Base-by-base conservation (phyloP, 92 coral and sea anemone species). In the Porites lobata region DNA sequence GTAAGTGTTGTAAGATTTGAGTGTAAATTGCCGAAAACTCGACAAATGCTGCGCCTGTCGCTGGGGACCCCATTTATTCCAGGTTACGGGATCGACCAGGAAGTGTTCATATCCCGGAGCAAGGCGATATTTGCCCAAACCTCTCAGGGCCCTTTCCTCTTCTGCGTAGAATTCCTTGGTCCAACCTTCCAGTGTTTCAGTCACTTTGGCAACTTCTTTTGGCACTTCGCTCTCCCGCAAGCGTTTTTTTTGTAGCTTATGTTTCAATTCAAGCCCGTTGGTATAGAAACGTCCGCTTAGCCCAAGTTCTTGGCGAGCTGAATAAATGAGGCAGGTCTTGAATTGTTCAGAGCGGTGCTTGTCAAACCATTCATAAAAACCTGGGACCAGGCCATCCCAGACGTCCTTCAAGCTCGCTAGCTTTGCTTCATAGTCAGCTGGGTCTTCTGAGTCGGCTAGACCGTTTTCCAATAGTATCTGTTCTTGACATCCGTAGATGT, bases 61-160 rank as follows among this genome's bases (percentile, higher is more conserved):
- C 3, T 75, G 87, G 10, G 91, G 91, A 38, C 93, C 91, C 87
- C 83, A 79, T 12, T 67, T 50, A 65, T 90, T 90, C 92, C 92
- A 82, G 10, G 53, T 88, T 1, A 75, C 76, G 50, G 84, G 88
- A 65, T 89, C 91, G 50, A 89, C 72, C 1, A 67, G 75, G 65
- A 85, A 89, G 12, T 89, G 89, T 62, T 92, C 93, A 57, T 88
- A 91, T 4, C 92, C 86, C 20, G 89, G 92, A 63, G 92, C 94
- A 57, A 91, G 92, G 63, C 82, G 89, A 61, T 90, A 89, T 66
- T 90, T 92, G n/a, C 91, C 91, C 78, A 92, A 47, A 22, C 82
- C 79, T 53, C 73, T 9, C 7, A 88, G 22, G 8, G 92, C 94
- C 74, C 92, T 68, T 19, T 24, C 54, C 69, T 92, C 90, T 57